Evolutionary conservation across 2,113 vertebrate genomes (phyloP).

Genomic region (Prinia subflava): DNA sequence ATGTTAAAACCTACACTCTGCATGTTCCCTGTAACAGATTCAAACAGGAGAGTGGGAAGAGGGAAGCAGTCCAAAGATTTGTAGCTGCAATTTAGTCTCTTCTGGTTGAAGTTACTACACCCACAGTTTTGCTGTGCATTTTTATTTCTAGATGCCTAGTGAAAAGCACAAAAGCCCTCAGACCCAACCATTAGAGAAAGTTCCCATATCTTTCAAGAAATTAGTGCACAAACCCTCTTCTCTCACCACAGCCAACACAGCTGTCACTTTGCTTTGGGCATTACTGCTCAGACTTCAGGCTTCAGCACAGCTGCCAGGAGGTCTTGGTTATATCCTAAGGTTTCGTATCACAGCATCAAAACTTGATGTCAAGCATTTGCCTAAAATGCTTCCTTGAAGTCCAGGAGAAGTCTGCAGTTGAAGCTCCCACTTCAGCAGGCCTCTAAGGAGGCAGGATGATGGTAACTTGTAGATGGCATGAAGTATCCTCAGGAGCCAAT

Average conservation of each 20-base stretch:
- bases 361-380: background rate
- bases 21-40: background rate
- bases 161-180: background rate
- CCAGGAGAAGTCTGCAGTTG: background rate
- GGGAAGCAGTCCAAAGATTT: constrained; percentile 14
- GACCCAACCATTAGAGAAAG: background rate
- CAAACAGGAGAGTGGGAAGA: constrained; percentile 18
- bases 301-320: background rate
- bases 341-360: background rate
- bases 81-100: constrained; percentile 8
- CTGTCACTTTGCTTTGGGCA: background rate
- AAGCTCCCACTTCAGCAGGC: background rate
- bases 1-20: background rate
- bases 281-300: background rate
- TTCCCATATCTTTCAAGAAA: background rate
- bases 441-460: background rate
- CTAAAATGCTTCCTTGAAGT: background rate
- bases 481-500: background rate
- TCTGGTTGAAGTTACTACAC: background rate
- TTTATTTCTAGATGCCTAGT: background rate
- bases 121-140: background rate
- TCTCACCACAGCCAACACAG: background rate
- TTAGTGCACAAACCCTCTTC: background rate
- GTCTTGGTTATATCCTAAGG: background rate
- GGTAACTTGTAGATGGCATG: background rate